Percentiles rank a stretch among this genome's conserved stretches.
Evolutionary conservation across 2,888 invertebrate genomes (phyloP).

Genomic region (Meandrusa payeni): DNA sequence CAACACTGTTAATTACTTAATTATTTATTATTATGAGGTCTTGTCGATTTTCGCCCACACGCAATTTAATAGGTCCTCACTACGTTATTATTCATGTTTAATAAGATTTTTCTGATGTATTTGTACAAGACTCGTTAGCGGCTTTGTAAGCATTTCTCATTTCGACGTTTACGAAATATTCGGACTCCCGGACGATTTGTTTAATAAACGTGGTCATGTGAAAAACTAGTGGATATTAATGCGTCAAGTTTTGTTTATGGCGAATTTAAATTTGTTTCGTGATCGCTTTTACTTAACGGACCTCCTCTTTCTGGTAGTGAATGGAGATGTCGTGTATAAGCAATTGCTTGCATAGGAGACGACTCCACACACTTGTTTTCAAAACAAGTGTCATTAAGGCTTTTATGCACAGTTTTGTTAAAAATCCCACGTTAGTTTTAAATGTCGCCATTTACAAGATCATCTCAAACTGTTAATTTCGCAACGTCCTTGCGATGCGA

Average conservation of each 20-base stretch:
- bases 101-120: slow-evolving; percentile 7
- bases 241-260: slow-evolving; percentile 7
- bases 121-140: slow-evolving; percentile 17
- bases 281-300: neutral
- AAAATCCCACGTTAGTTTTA: too few species aligned
- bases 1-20: slow-evolving; percentile 72
- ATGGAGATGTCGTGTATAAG: slow-evolving; percentile 1
- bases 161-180: slow-evolving; percentile 41
- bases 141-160: slow-evolving; percentile 38
- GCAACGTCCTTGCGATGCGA: too few species aligned
- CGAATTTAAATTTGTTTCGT: slow-evolving; percentile 4
- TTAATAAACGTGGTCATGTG: slow-evolving; percentile 22
- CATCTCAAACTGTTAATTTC: too few species aligned
- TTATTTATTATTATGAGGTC: slow-evolving; percentile 48
- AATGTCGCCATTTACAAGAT: too few species aligned
- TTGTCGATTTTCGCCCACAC: slow-evolving; percentile 19
- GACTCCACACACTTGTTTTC: too few species aligned
- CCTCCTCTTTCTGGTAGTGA: slow-evolving; percentile 1
- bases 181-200: slow-evolving; percentile 48
- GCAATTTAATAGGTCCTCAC: slow-evolving; percentile 16
- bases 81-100: neutral
- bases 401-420: too few species aligned
- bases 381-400: too few species aligned
- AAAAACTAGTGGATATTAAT: too few species aligned
- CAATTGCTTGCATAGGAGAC: neutral